These are phyloP conservation scores for Pelobates fuscus DNA, from an alignment of 2,113 vertebrate species.

Conservation along the genomic window DNA sequence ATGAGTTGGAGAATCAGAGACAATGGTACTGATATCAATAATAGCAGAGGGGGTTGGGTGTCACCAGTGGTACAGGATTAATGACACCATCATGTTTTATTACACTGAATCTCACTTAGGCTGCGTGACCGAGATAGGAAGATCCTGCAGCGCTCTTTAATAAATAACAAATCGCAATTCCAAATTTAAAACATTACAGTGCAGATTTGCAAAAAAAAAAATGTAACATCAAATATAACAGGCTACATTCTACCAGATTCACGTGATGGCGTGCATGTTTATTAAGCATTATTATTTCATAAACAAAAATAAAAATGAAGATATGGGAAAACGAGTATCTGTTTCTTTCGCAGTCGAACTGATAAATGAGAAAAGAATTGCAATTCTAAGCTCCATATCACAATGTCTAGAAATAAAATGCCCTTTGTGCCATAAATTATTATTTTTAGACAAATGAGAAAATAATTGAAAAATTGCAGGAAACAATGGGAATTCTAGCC, in stretches of 20 bases:
- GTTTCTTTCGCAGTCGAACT: constrained; percentile 61
- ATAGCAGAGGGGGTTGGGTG: constrained; percentile 65
- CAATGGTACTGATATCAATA: constrained; percentile 71
- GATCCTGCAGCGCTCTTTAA: constrained; percentile 45
- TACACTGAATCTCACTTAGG: constrained; percentile 70
- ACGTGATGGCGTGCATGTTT: background rate
- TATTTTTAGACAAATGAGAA: no score
- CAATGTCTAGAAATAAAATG: background rate
- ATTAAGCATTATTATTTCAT: constrained; percentile 26
- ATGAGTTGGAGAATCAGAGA: constrained; percentile 81
- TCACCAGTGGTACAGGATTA: constrained; percentile 68
- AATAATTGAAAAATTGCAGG: no score
- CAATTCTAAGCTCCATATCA: background rate
- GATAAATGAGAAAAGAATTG: constrained; percentile 62
- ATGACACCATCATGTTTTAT: constrained; percentile 74
- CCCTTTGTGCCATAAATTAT: background rate
- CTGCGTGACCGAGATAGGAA: constrained; percentile 60
- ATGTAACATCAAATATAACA: background rate
- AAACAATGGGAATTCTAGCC: no score
- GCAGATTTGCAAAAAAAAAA: background rate
- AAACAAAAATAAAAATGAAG: constrained; percentile 52
- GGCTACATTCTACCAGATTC: background rate
- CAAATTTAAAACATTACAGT: constrained; percentile 46
- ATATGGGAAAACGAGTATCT: constrained; percentile 53
- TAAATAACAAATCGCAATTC: constrained; percentile 56